Evolutionary conservation across 2,113 vertebrate genomes (phyloP), one percentile per base, ranked within the genome.

Genomic region (Anguilla rostrata): DNA sequence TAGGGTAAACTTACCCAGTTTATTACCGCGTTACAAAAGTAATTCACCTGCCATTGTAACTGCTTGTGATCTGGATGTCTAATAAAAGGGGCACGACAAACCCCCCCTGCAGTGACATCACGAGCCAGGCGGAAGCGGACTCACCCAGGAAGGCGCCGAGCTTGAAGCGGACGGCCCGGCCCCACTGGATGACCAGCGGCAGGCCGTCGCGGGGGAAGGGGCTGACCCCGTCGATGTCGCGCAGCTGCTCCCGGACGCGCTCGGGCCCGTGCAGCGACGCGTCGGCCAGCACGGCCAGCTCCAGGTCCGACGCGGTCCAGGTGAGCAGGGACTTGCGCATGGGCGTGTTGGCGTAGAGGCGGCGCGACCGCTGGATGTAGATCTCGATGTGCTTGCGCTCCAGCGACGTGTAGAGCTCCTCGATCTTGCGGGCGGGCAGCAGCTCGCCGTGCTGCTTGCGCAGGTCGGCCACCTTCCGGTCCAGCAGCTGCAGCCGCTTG

Each of bases 321-420:
- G 98, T 99, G 86, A 99, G 95, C 85, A 99, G 93, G 0, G 98
- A 97, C 86, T 97, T 97, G 87, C 98, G 94, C 98, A 99, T 99
- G 83, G 98, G 98, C 0, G 98, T 99, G 95, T 98, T 99, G 92
- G 96, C 93, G 0, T 99, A 99, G 88, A 99, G 97, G 57, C 98
- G 97, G 12, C 95, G 95, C 0, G 98, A 99, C 39, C 98, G 98
- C 93, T 99, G 98, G 93, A 99, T 98, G 94, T 99, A 99, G 92
- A 99, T 99, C 95, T 99, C 98, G 0, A 99, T 99, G 96, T 99
- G 98, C 90, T 98, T 99, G 84, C 97, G 97, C 94, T 99, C 98
- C 94, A 99, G 93, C 0, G 98, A 98, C 82, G 98, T 96, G 0
- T 99, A 99, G 1, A 99, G 96, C 89, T 99, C 98, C 92, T 99